Evolutionary conservation across 2,113 vertebrate species (phyloP), one percentile per base, ranked within the genome.

Genomic region (Apodemus sylvaticus): DNA sequence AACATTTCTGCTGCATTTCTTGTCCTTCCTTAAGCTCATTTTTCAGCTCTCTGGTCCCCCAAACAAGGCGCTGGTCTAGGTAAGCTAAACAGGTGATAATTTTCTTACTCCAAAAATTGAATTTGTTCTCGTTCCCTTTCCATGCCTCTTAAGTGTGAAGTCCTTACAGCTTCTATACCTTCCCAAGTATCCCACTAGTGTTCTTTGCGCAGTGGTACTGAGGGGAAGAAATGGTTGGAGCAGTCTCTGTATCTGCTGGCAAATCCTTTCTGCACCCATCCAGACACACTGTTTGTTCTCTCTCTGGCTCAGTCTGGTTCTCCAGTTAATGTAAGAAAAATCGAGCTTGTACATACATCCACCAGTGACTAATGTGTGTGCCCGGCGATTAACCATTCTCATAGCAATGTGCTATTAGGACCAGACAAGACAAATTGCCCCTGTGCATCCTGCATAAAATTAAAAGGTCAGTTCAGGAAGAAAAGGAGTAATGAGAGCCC

Each of bases 391-490:
- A 91, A 92, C 68, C 26, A 71, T 34, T 70, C 55, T 93, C 68
- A 91, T 26, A 87, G 79, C 58, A 73, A 77, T 77, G 45, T 73
- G 45, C 58, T 22, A 29, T 86, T 97, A 88, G 58, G 96, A 89
- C 73, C 86, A 96, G 92, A 96, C 51, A 96, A 97, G 86, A 97
- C 58, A 95, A 97, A 95, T 89, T 22, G 55, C 68, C 83, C 34
- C 90, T 39, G 92, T 22, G 88, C 17, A 76, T 53, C 79, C 48
- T 93, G 91, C 34, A 89, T 89, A 85, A 94, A 94, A 96, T 91
- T 89, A 92, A 98, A 98, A 97, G 97, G 97, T 97, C 97, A 97
- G 92, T 83, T 87, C 36, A 94, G 86, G 93, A 97, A 95, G 91
- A 83, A 90, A 93, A 94, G 68, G 3, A 94, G 74, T 71, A 92